Evolutionary conservation across 2,797 vertebrate species (phyloP).

Genomic region (Catharus ustulatus): DNA sequence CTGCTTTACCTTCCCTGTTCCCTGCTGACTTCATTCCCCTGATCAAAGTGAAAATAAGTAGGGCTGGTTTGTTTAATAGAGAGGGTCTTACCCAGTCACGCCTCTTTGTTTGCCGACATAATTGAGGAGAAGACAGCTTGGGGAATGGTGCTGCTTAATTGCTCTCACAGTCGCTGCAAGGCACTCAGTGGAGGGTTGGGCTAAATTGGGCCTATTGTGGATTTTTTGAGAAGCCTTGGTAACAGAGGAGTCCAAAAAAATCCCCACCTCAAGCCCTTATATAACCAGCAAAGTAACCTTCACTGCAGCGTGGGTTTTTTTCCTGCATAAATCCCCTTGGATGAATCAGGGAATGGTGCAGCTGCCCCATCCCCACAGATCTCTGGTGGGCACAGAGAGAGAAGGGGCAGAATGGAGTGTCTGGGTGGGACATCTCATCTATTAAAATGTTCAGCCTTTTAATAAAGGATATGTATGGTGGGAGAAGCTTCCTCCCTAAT

Average conservation of each 20-base stretch:
- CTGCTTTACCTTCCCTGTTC: neutral
- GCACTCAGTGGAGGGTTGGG: neutral
- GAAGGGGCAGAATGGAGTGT: neutral
- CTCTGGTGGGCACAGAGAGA: neutral
- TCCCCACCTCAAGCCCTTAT: neutral
- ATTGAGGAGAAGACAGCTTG: slow-evolving; percentile 55
- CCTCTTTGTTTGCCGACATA: slow-evolving; percentile 48
- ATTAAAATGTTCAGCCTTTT: neutral
- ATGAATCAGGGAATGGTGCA: neutral
- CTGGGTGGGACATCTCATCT: neutral
- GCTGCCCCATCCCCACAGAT: neutral
- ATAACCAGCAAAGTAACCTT: slow-evolving; percentile 29
- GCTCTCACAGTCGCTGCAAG: neutral
- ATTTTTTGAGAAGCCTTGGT: slow-evolving; percentile 20
- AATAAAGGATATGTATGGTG: neutral
- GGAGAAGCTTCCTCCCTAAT: slow-evolving; percentile 34
- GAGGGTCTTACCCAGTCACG: slow-evolving; percentile 44
- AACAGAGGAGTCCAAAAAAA: neutral
- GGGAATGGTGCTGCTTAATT: slow-evolving; percentile 63
- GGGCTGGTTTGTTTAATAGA: slow-evolving; percentile 39
- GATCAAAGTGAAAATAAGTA: slow-evolving; percentile 52
- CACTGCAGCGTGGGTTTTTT: neutral
- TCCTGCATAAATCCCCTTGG: neutral
- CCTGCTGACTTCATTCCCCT: slow-evolving; percentile 29
- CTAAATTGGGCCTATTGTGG: slow-evolving; percentile 22